Evolutionary conservation across 2,888 invertebrate genomes (phyloP).

Genomic region (Poecilus cupreus): DNA sequence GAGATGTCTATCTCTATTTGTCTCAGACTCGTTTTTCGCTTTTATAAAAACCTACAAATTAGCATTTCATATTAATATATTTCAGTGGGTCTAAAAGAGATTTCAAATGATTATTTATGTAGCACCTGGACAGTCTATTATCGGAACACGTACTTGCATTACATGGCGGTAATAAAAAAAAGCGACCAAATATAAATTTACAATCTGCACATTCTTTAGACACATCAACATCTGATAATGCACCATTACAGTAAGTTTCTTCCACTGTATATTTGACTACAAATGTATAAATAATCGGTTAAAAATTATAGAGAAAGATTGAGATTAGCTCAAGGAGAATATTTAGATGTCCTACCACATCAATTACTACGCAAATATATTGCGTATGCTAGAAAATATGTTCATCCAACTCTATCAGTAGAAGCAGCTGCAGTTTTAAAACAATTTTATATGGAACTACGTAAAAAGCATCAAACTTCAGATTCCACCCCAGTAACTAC

Average conservation of each 20-base stretch:
- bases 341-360: conserved; percentile 83
- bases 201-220: background rate
- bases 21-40: no score
- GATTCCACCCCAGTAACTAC: conserved; percentile 89
- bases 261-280: background rate
- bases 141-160: conserved; percentile 90
- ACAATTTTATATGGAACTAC: conserved; percentile 87
- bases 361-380: conserved; percentile 91
- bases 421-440: conserved; percentile 84
- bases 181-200: background rate
- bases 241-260: conserved; percentile 38
- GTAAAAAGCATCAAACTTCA: conserved; percentile 79
- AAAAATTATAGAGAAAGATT: conserved; percentile 76
- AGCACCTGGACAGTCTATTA: conserved; percentile 84
- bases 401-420: conserved; percentile 84
- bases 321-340: conserved; percentile 77
- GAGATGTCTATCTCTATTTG: no score
- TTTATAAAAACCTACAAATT: no score
- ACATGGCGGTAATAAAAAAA: conserved; percentile 75
- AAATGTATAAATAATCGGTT: no score
- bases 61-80: no score
- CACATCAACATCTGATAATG: background rate
- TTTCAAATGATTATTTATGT: no score
- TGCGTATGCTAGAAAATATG: conserved; percentile 91
- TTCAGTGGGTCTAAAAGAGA: no score